phyloP scores from a whole-genome alignment of 2,113 vertebrate species.

The Plecturocebus donacophilus region DNA sequence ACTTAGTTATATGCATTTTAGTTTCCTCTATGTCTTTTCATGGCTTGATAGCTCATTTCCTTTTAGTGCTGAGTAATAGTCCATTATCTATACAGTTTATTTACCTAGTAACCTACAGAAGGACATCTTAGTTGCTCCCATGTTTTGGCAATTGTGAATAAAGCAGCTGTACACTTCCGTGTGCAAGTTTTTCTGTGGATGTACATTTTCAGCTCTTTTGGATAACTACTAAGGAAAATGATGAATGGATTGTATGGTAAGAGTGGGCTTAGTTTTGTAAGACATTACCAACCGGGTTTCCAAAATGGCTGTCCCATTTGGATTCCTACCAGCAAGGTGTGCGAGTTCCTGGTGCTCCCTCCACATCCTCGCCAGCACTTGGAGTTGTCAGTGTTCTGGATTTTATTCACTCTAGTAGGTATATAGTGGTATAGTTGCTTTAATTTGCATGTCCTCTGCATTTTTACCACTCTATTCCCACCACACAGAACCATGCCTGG shows the following conservation, averaged over 20 bases:
- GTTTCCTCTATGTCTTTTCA: background rate
- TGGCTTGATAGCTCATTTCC: background rate
- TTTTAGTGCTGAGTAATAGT: background rate
- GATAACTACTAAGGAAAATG: background rate
- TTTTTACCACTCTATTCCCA: background rate
- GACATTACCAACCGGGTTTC: background rate
- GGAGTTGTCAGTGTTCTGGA: background rate
- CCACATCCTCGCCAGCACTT: background rate
- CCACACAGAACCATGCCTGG: background rate
- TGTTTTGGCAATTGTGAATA: background rate
- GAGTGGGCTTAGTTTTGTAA: background rate
- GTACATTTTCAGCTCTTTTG: background rate
- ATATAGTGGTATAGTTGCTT: background rate
- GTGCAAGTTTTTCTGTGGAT: background rate
- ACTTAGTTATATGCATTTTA: background rate
- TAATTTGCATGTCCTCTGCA: background rate
- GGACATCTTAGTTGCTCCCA: background rate
- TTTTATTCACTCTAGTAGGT: background rate
- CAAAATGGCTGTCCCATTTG: background rate
- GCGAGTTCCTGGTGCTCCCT: background rate
- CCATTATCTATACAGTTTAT: too few relatives aligned
- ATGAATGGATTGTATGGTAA: background rate
- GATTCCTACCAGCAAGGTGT: background rate
- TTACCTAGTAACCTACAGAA: background rate
- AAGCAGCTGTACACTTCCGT: background rate